Percentiles rank a stretch among this genome's conserved stretches.
These are phyloP conservation scores for Panthera uncia DNA, from an alignment of 2,113 vertebrate genomes.

Conservation along the genomic window DNA sequence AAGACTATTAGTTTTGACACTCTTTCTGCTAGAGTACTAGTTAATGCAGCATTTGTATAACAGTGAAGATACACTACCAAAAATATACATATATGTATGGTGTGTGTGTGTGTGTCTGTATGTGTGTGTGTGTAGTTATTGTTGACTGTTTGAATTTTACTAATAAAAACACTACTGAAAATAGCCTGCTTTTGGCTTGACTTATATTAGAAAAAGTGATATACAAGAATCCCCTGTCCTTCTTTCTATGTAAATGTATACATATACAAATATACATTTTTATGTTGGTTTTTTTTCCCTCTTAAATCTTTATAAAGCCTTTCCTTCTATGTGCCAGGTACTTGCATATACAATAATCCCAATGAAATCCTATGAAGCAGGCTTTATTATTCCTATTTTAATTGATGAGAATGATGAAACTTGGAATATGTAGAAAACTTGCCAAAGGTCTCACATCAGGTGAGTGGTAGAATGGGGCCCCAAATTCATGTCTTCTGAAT, in stretches of 20 bases:
- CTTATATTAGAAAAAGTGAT: background rate
- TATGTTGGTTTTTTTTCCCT: background rate
- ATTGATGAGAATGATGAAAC: background rate
- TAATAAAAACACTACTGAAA: constrained; percentile 18
- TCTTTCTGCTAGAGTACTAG: background rate
- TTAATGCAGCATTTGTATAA: constrained; percentile 24
- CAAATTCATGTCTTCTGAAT: background rate
- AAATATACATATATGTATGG: background rate
- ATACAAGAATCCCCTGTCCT: background rate
- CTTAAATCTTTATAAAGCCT: background rate
- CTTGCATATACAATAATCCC: background rate
- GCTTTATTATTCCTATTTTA: background rate
- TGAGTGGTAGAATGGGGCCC: background rate
- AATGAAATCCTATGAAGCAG: background rate
- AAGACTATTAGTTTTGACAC: background rate
- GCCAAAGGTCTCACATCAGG: background rate
- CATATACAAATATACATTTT: background rate
- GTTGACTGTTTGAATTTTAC: background rate
- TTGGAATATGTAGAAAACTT: background rate
- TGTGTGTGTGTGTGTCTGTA: background rate
- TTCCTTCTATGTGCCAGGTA: background rate
- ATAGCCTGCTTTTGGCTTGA: background rate
- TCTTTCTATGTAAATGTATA: background rate
- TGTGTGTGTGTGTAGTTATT: background rate
- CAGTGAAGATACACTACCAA: background rate